A percentile compares a stretch with the other conserved stretches of the same genome.
Evolutionary conservation across 2,113 vertebrate species (phyloP).

Genomic region (Trichechus manatus): DNA sequence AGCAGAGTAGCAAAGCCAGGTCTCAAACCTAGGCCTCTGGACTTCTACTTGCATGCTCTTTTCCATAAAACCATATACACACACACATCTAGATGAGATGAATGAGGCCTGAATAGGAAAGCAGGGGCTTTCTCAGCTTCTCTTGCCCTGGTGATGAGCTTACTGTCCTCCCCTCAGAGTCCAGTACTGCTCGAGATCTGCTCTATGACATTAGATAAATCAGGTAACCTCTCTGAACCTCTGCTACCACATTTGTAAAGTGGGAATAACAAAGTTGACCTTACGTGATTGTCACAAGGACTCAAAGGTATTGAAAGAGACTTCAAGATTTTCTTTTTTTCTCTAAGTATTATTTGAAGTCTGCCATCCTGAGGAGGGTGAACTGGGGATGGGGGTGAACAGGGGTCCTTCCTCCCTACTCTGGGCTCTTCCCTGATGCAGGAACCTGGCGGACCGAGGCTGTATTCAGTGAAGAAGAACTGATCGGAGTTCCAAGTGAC

Average conservation of each 20-base stretch:
- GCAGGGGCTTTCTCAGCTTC: background rate
- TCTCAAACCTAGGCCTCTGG: background rate
- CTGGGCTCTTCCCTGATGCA: slow-evolving; percentile 79
- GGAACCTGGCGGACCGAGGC: slow-evolving; percentile 94
- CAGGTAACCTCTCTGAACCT: background rate
- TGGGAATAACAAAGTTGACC: background rate
- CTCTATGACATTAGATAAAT: background rate
- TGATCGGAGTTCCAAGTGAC: slow-evolving; percentile 91
- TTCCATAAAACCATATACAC: background rate
- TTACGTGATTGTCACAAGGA: background rate
- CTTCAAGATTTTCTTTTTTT: background rate
- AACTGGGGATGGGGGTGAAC: background rate
- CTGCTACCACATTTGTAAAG: background rate
- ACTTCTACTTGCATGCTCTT: background rate
- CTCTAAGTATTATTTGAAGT: background rate
- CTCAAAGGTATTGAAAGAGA: background rate
- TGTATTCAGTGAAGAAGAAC: slow-evolving; percentile 87
- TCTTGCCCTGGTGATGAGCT: background rate
- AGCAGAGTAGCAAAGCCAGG: background rate
- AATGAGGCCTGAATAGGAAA: background rate
- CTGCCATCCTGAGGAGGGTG: background rate
- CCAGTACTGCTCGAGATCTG: background rate
- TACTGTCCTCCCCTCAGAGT: background rate
- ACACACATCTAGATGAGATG: background rate
- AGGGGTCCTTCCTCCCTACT: background rate